phyloP scores from a whole-genome alignment of 2,797 vertebrate genomes.

The Micropoecilia bifurca region DNA sequence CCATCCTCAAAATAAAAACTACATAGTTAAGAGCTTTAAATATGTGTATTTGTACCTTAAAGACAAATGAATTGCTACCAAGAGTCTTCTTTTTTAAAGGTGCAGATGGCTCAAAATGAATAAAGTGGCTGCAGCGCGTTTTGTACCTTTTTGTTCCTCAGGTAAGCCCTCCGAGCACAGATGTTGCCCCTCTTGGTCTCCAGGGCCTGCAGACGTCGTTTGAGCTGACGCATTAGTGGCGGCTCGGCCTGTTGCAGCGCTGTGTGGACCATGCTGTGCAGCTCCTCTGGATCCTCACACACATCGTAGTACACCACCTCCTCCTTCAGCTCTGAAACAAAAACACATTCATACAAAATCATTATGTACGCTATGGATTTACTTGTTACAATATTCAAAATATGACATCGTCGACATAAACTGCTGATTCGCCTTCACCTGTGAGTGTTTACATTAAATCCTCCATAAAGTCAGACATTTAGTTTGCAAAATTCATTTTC shows the following conservation, averaged over 20 bases:
- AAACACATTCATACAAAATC: not conserved
- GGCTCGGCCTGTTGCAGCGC: constrained; percentile 55
- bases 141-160: constrained; percentile 90
- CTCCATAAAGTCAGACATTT: constrained; percentile 2
- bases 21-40: not conserved
- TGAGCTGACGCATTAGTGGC: constrained; percentile 74
- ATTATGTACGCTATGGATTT: not conserved
- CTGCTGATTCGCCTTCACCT: not conserved
- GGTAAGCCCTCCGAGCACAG: constrained; percentile 87
- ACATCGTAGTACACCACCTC: constrained; percentile 96
- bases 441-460: not conserved
- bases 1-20: not conserved
- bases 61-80: not conserved
- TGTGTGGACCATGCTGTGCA: constrained; percentile 75
- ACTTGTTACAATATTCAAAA: not conserved
- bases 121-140: not conserved
- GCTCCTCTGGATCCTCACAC: constrained; percentile 90
- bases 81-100: not conserved
- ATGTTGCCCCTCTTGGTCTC: constrained; percentile 88
- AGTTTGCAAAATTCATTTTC: not conserved
- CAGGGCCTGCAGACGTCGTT: constrained; percentile 82
- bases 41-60: not conserved
- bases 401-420: constrained; percentile 1
- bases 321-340: constrained; percentile 89
- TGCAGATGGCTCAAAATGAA: not conserved